Evolutionary conservation across 2,113 vertebrate genomes (phyloP).

Genomic region (Pteruthius melanotis): DNA sequence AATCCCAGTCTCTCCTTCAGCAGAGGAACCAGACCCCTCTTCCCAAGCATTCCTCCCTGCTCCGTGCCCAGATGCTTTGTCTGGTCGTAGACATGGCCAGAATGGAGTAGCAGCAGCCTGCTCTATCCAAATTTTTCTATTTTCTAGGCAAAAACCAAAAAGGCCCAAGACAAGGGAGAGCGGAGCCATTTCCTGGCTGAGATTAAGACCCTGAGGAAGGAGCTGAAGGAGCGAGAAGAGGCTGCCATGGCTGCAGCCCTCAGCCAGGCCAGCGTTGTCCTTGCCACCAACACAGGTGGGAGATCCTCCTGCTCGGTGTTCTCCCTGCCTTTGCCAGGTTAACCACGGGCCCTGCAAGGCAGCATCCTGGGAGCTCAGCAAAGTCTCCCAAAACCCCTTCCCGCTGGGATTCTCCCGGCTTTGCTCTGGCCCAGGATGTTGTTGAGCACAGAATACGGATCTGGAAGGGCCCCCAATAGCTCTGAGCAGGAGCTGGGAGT

Average conservation of each 20-base stretch:
- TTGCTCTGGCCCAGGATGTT: neutral
- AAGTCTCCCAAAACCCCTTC: neutral
- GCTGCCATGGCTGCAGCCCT: slow-evolving; percentile 82
- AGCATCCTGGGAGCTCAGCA: neutral
- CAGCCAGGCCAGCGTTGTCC: slow-evolving; percentile 76
- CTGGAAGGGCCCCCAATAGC: neutral
- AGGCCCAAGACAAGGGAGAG: slow-evolving; percentile 80
- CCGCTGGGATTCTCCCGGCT: neutral
- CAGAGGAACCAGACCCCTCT: neutral
- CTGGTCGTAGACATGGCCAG: fast-evolving
- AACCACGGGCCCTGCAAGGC: neutral
- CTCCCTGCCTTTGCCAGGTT: neutral
- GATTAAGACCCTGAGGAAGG: slow-evolving; percentile 83
- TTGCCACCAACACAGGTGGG: slow-evolving; percentile 91
- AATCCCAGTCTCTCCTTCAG: neutral
- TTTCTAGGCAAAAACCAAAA: slow-evolving; percentile 78
- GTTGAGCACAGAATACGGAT: neutral
- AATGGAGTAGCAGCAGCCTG: neutral
- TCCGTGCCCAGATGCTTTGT: neutral
- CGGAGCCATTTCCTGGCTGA: slow-evolving; percentile 75
- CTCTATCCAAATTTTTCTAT: neutral
- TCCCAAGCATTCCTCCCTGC: neutral
- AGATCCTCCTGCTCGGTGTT: neutral
- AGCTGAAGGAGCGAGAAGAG: slow-evolving; percentile 87
- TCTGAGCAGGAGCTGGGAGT: neutral